These are phyloP conservation scores for Camelus dromedarius DNA, from an alignment of 2,113 vertebrate species.

Conservation along the genomic window DNA sequence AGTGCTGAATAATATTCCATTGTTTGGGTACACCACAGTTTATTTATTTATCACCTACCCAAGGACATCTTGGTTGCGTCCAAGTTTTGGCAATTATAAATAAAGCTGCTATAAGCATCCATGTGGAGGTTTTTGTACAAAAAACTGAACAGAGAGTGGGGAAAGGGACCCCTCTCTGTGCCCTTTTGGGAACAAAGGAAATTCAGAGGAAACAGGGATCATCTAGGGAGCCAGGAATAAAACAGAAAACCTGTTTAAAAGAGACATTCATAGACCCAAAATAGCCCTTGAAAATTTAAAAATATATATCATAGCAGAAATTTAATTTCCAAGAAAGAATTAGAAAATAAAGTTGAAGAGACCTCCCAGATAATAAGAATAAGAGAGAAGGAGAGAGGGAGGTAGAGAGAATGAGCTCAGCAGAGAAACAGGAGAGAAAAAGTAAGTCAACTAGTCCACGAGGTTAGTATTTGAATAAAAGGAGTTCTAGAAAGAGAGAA, in stretches of 20 bases:
- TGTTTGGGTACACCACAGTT: too few relatives aligned
- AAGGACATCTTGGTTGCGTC: too few relatives aligned
- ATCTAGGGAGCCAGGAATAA: background rate
- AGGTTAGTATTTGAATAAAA: background rate
- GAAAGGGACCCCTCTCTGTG: background rate
- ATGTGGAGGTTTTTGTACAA: too few relatives aligned
- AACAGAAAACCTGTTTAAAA: background rate
- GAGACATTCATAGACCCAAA: background rate
- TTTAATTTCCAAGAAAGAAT: background rate
- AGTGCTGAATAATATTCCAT: too few relatives aligned
- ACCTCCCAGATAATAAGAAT: background rate
- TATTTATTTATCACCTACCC: too few relatives aligned
- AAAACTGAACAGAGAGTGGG: background rate
- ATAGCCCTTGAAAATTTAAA: background rate
- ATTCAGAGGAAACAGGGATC: background rate
- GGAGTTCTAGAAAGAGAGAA: background rate
- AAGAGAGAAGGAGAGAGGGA: background rate
- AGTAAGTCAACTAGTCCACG: background rate
- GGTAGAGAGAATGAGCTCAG: background rate
- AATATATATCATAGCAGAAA: background rate
- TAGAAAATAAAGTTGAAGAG: background rate
- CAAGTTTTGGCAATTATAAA: too few relatives aligned
- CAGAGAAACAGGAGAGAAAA: background rate
- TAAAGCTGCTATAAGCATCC: too few relatives aligned
- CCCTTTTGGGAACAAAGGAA: too few relatives aligned